Percentiles rank a stretch among this genome's conserved stretches.
Evolutionary conservation across 37 sponge, comb jelly and placozoan genomes (phyloP).

Genomic region (Bolinopsis microptera): DNA sequence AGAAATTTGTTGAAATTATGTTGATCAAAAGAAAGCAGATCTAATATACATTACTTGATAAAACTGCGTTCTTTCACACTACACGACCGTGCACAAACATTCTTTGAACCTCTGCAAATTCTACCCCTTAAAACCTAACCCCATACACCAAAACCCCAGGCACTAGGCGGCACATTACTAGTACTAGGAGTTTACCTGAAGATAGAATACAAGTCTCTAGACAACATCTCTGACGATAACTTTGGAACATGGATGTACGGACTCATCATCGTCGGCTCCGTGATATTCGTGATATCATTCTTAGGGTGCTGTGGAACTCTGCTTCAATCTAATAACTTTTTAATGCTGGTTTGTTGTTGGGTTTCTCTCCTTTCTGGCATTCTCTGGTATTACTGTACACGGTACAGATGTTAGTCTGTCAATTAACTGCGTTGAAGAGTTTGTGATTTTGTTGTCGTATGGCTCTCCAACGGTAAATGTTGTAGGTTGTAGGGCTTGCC

Average conservation of each 20-base stretch:
- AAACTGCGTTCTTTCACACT: too few species aligned
- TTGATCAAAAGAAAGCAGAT: too few species aligned
- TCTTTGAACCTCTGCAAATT: too few species aligned
- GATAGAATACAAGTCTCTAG: neutral
- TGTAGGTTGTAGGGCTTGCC: neutral
- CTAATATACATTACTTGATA: too few species aligned
- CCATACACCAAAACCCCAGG: too few species aligned
- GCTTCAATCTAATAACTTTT: constrained; percentile 2
- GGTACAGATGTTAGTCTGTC: neutral
- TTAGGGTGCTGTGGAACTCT: constrained; percentile 22
- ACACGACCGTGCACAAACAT: too few species aligned
- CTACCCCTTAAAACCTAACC: too few species aligned
- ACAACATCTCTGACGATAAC: constrained; percentile 6
- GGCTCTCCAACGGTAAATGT: neutral
- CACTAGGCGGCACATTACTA: neutral
- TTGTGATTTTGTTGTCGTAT: neutral
- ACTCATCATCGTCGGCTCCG: neutral
- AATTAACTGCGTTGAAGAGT: neutral
- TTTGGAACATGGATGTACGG: constrained; percentile 46
- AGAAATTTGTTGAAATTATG: too few species aligned
- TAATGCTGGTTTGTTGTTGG: constrained; percentile 1
- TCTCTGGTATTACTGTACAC: neutral
- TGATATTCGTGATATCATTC: constrained; percentile 13
- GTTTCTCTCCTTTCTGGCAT: neutral
- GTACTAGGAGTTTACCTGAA: constrained; percentile 1